Base-by-base conservation (phyloP, 2,113 vertebrate species). In the Odocoileus virginianus region DNA sequence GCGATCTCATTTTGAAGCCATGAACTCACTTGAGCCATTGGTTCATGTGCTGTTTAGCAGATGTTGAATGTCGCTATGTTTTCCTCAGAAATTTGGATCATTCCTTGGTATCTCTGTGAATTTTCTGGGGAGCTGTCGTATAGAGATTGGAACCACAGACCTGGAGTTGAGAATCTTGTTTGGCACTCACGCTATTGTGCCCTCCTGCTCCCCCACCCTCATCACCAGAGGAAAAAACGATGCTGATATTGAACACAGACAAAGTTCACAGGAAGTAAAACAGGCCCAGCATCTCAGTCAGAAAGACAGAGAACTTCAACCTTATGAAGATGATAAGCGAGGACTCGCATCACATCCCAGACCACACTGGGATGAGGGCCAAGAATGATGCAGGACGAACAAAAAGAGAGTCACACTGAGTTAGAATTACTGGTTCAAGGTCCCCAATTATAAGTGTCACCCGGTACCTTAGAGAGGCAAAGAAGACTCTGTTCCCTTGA, bases 41-140 rank as follows among this genome's bases (percentile, higher is more conserved):
- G 23, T 60, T 76, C 55, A 10, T 27, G 17, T 64, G 14, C 30
- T 19, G 2, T 19, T 36, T 40, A 17, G 28, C 7, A 67, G 47
- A 67, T 47, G 10, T 28, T 60, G 16, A 83, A 17, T 28, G 43
- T 16, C 11, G 1, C 14, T 50, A 15, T 27, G 9, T 76, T 81
- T 82, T 60, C 17, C 52, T 58, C 8, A 52, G n/a, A 95, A 60
- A 25, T 16, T 17, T 23, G 47, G 3, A 84, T 21, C 6, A 19
- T 52, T 58, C 43, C 27, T 52, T 9, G 2, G 2, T 3, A 0
- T 43, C 43, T 30, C 27, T 8, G 50, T 81, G 89, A 19, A 40
- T 50, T 40, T 43, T n/a, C 3, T 10, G 10, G 67, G 40, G 19
- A 7, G 1, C 50, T 52, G 9, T 4, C 2, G 0, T 50, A 8